Conservation (phyloP, 2,888 invertebrate species). For the Anoplius nigerrimus region DNA sequence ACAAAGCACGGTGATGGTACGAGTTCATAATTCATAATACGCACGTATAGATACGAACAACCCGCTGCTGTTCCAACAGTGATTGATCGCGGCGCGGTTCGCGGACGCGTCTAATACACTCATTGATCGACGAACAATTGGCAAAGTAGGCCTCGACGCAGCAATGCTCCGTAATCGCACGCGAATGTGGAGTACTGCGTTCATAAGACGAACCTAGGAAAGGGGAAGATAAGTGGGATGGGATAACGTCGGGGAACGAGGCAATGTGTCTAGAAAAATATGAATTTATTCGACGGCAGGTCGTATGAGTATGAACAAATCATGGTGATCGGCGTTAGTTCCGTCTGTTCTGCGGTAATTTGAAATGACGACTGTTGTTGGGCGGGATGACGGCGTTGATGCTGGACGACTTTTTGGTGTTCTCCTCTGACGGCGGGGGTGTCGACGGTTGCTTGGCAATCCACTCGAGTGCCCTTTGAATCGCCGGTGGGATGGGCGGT, state of each 20-base stretch:
- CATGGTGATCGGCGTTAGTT: conserved; percentile 7
- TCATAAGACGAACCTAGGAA: no score
- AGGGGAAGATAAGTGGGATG: no score
- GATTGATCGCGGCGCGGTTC: no score
- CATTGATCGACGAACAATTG: no score
- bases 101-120: no score
- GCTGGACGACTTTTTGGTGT: not conserved
- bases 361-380: conserved; percentile 37
- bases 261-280: conserved; percentile 37
- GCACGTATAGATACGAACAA: no score
- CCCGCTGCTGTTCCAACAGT: no score
- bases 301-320: conserved; percentile 10
- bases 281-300: conserved; percentile 28
- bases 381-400: conserved; percentile 37
- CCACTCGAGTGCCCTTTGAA: conserved; percentile 71
- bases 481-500: conserved; percentile 71
- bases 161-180: conserved; percentile 11
- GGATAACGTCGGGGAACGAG: no score
- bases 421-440: conserved; percentile 47
- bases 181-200: no score
- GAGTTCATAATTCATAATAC: no score
- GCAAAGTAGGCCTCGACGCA: no score
- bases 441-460: conserved; percentile 71
- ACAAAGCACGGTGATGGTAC: no score
- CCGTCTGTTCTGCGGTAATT: conserved; percentile 39